Evolutionary conservation across 2,888 invertebrate species (phyloP).

Genomic region (Rotaria macrura): DNA sequence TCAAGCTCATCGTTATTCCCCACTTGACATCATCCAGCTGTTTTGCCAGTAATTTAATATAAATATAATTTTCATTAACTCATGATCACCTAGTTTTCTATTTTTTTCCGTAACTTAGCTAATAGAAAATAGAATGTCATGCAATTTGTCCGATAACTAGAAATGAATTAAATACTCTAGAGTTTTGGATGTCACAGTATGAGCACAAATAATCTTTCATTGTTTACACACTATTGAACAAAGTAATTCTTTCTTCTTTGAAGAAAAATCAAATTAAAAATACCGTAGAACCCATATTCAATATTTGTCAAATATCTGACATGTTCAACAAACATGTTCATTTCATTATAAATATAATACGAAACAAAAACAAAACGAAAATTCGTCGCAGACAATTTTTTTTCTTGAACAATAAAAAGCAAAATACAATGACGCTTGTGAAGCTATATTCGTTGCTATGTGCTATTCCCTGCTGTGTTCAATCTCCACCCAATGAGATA

Average conservation of each 20-base stretch:
- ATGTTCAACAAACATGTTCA: neutral
- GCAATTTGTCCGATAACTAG: no score
- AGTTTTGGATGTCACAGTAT: neutral
- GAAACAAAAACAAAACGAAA: neutral
- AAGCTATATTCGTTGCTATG: neutral
- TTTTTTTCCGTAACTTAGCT: neutral
- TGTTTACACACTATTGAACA: neutral
- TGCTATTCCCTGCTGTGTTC: neutral
- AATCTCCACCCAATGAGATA: no score
- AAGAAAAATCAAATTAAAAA: constrained; percentile 5
- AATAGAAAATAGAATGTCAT: no score
- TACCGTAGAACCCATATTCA: neutral
- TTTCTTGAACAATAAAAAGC: neutral
- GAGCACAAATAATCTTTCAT: neutral
- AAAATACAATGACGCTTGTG: neutral
- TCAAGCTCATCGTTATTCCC: neutral
- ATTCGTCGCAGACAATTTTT: neutral
- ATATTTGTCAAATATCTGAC: neutral
- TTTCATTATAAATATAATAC: neutral
- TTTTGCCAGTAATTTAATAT: neutral
- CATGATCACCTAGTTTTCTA: neutral
- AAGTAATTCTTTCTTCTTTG: neutral
- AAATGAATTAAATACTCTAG: neutral
- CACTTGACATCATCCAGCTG: neutral
- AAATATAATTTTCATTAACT: neutral